phyloP scores from a whole-genome alignment of 2,797 vertebrate genomes.

The Myoxocephalus aenaeus region DNA sequence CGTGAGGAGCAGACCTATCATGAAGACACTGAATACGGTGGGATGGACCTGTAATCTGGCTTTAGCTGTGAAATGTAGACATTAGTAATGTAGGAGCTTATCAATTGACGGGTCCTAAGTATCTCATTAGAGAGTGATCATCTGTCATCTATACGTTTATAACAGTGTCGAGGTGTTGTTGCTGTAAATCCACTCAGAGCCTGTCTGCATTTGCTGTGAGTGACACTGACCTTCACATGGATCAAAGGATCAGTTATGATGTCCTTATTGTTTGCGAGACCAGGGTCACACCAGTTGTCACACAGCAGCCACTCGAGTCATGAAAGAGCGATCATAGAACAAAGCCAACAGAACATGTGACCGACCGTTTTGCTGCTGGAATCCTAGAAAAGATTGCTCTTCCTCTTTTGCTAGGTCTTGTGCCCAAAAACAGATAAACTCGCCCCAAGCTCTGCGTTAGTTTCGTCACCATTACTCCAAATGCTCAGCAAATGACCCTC shows the following conservation, averaged over 20 bases:
- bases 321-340: constrained; percentile 38
- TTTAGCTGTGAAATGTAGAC: neutral
- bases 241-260: constrained; percentile 55
- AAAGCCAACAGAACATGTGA: constrained; percentile 15
- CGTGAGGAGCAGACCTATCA: neutral
- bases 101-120: neutral
- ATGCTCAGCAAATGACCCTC: constrained; percentile 3
- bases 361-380: constrained; percentile 21
- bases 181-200: constrained; percentile 38
- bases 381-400: neutral
- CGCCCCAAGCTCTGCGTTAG: neutral
- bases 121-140: neutral
- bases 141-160: neutral
- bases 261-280: constrained; percentile 38
- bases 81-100: neutral
- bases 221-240: constrained; percentile 30
- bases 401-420: constrained; percentile 17
- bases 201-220: constrained; percentile 35
- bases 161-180: neutral
- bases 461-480: constrained; percentile 34
- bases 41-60: neutral
- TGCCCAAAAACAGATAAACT: constrained; percentile 18
- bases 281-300: constrained; percentile 34
- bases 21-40: neutral
- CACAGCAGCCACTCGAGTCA: constrained; percentile 41